Base-by-base conservation (phyloP, 2,888 invertebrate genomes). In the Seira sanloemensis region DNA sequence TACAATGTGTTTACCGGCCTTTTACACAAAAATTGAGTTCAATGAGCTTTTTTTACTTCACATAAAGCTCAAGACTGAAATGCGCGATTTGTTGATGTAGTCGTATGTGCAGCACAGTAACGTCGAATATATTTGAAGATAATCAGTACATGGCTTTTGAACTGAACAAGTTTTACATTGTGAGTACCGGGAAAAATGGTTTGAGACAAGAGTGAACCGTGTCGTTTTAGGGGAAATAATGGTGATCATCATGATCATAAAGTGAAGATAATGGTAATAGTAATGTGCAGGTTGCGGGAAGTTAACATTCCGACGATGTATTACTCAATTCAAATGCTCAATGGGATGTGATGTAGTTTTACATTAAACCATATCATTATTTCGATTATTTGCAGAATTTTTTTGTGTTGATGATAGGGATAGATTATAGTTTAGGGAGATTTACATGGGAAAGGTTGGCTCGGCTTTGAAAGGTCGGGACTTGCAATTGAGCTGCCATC, bases 281-380 rank as follows among this genome's bases (percentile, higher is more conserved):
- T 21, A 23, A 62, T 62, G 62, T 2, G 2, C 62, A 62, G 62
- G 62, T 62, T 62, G 50, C 50, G 50, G 21, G 21, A 62, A 21
- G 62, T 62, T 50, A 23, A 19, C 62, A 62, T 62, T 62, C 50
- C 12, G n/a, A 23, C 62, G 7, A 50, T 50, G 16, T 50, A 62
- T 62, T 62, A 12, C 62, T 62, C 19, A 62, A 62, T 62, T 21
- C 62, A 62, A 37, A 9, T 16, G 37, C 37, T 37, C 37, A 37
- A 37, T 37, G 37, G 37, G n/a, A n/a, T n/a, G 50, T 16, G 50
- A n/a, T 50, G 50, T 50, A 12, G 50, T 50, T 50, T 50, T 50
- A 50, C 50, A 50, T 50, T n/a, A 62, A 62, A 62, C 21, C 62
- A 62, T 62, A 62, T 62, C 62, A 62, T 62, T 62, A 62, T 62